Percentiles rank a stretch among this genome's conserved stretches.
phyloP scores from a whole-genome alignment of 2,113 vertebrate species.

The Madoqua kirkii region DNA sequence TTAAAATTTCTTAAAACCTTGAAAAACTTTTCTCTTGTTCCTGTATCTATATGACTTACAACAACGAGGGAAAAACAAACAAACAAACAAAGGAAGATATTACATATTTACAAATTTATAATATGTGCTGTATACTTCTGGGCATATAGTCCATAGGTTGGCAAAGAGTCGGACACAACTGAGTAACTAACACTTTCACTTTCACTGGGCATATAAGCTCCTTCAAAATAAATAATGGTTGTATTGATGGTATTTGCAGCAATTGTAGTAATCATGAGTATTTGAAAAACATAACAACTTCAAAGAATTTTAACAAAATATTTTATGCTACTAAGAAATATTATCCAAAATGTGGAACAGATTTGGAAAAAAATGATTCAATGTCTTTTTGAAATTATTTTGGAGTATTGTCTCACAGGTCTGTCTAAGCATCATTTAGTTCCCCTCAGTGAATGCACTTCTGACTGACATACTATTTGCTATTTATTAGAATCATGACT shows the following conservation, averaged over 20 bases:
- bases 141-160: not conserved
- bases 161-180: not conserved
- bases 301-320: not conserved
- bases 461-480: not conserved
- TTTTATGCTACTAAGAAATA: not conserved
- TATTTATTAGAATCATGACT: not conserved
- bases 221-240: not conserved
- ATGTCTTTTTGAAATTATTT: not conserved
- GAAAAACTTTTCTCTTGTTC: not conserved
- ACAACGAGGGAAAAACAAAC: not conserved
- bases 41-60: not conserved
- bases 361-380: not conserved
- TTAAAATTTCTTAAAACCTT: not conserved
- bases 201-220: not conserved
- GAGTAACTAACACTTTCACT: not conserved
- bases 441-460: not conserved
- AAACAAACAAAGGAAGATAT: not conserved
- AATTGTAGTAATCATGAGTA: not conserved
- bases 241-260: not conserved
- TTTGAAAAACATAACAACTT: not conserved
- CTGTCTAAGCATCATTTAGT: not conserved
- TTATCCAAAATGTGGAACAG: not conserved
- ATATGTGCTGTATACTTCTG: not conserved
- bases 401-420: not conserved
- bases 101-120: not conserved